A percentile compares a stretch with the other conserved stretches of the same genome.
Evolutionary conservation across 2,888 invertebrate species (phyloP).

Genomic region (Abscondita cerata): DNA sequence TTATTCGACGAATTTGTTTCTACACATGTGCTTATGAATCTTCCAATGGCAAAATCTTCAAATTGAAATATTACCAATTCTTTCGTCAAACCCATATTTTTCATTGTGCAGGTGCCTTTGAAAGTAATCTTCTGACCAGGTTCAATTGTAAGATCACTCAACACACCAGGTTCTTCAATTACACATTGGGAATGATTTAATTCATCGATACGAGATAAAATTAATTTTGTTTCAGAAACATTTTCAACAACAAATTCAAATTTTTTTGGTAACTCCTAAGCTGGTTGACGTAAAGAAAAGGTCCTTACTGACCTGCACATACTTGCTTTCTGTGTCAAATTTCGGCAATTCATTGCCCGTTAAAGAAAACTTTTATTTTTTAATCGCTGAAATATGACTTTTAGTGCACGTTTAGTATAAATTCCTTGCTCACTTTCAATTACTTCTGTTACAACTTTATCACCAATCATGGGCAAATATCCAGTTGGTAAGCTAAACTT

Average conservation of each 20-base stretch:
- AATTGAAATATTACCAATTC: constrained; percentile 70
- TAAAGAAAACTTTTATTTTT: constrained; percentile 24
- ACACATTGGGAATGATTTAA: constrained; percentile 57
- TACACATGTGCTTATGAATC: constrained; percentile 65
- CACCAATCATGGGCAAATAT: constrained; percentile 65
- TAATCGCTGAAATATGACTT: constrained; percentile 51
- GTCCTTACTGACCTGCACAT: constrained; percentile 63
- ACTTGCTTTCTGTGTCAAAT: constrained; percentile 44
- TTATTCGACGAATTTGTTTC: constrained; percentile 19
- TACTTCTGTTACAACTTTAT: constrained; percentile 69
- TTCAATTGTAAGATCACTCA: constrained; percentile 54
- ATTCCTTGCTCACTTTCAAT: constrained; percentile 75
- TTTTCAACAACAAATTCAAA: constrained; percentile 61
- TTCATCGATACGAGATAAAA: constrained; percentile 62
- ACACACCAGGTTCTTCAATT: constrained; percentile 26
- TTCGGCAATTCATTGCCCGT: constrained; percentile 15
- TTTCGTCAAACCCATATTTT: constrained; percentile 66
- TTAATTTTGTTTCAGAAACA: constrained; percentile 55
- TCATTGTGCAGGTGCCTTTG: constrained; percentile 63
- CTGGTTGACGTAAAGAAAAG: constrained; percentile 56
- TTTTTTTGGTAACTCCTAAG: constrained; percentile 56
- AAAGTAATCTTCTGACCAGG: constrained; percentile 59
- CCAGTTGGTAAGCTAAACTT: constrained; percentile 63
- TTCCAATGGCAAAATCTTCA: constrained; percentile 66
- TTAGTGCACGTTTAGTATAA: constrained; percentile 68